Evolutionary conservation across 2,113 vertebrate species (phyloP), one percentile per base, ranked within the genome.

Genomic region (Barbus barbus): DNA sequence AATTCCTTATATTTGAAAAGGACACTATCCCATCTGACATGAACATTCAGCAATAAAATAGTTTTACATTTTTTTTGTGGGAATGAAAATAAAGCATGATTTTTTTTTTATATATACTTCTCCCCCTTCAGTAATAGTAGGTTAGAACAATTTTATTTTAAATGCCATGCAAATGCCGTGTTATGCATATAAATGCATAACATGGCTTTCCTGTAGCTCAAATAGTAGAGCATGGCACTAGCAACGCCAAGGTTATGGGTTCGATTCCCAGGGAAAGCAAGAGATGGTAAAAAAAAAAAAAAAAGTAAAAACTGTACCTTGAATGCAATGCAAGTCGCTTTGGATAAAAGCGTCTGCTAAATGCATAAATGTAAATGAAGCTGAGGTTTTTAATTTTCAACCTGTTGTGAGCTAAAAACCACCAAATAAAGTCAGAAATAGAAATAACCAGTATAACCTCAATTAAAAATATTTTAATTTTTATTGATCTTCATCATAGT

Each of bases 381-480:
- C 53, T n/a, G 1, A 33, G 1, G 0, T 58, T 24, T 60, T 78
- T n/a, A 36, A 22, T 31, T 22, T 69, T 38, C 36, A 26, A 61
- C 4, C 36, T 44, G n/a, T 78, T 78, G 31, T 26, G 36, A 41
- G 11, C 8, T 41, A 36, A 73, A 56, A 63, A 18, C 26, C 44
- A 9, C 26, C 18, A 14, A 20, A 26, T 18, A 4, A 18, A 38
- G 51, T 2, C 22, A 31, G 13, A 26, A 22, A 22, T 12, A 51
- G 12, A 81, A n/a, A n/a, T n/a, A n/a, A n/a, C n/a, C 16, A 80
- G 5, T 81, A 11, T 51, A 33, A 51, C 20, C 18, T 28, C 24
- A 58, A 26, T 81, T 85, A 88, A 87, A 87, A 85, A 81, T 76
- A 69, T 51, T 51, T 2, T 2, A 0, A 33, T n/a, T 53, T 16